A percentile compares a stretch with the other conserved stretches of the same genome.
These are phyloP conservation scores for Sander lucioperca DNA, from an alignment of 2,113 vertebrate genomes.

Conservation along the genomic window DNA sequence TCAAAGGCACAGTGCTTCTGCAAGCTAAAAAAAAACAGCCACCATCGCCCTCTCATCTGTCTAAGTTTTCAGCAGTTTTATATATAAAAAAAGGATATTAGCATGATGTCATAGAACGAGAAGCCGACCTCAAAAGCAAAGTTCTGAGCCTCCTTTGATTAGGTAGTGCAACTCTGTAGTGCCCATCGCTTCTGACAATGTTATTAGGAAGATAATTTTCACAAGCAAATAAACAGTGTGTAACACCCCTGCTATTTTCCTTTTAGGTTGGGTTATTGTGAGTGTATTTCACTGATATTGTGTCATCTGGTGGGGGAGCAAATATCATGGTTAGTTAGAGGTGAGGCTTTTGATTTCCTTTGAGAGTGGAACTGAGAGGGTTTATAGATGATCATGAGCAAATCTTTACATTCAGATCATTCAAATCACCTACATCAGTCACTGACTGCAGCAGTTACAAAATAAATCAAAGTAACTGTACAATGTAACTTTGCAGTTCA, in stretches of 20 bases:
- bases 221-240: constrained; percentile 58
- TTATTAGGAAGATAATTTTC: constrained; percentile 63
- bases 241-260: constrained; percentile 46
- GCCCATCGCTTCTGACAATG: constrained; percentile 36
- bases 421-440: constrained; percentile 2
- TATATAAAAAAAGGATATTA: constrained; percentile 47
- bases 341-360: constrained; percentile 50
- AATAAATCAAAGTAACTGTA: not conserved
- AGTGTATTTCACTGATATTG: constrained; percentile 66
- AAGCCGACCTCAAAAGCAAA: constrained; percentile 43
- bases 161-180: constrained; percentile 1
- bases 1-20: constrained; percentile 58
- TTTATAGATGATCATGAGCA: constrained; percentile 35
- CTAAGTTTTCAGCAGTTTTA: constrained; percentile 58
- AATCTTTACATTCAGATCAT: constrained; percentile 5
- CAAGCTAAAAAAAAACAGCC: constrained; percentile 36
- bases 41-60: constrained; percentile 37
- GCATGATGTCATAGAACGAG: constrained; percentile 63
- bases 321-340: constrained; percentile 51
- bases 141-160: constrained; percentile 45
- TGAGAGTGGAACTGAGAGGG: constrained; percentile 13
- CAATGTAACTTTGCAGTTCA: not conserved
- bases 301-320: constrained; percentile 59
- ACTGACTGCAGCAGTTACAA: not conserved
- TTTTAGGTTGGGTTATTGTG: constrained; percentile 63